Conservation (phyloP, 2,888 invertebrate species). For the Syritta pipiens region DNA sequence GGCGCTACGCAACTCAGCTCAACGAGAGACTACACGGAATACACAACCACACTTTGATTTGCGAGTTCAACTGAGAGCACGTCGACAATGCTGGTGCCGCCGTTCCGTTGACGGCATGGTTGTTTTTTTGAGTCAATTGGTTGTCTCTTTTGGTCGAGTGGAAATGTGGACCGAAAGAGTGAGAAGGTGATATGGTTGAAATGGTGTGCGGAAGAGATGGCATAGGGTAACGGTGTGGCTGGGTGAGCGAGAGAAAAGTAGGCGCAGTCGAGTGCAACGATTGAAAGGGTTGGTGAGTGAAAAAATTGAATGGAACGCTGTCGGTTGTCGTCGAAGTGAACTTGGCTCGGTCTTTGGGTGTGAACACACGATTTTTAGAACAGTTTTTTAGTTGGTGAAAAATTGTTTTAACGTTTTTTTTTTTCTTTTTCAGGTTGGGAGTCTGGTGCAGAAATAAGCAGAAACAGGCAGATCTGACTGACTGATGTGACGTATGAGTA, state of each 20-base stretch:
- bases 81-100: conserved; percentile 27
- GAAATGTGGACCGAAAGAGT: background rate
- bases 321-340: conserved; percentile 41
- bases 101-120: conserved; percentile 31
- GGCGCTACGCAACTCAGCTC: conserved; percentile 51
- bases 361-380: conserved; percentile 46
- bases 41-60: conserved; percentile 59
- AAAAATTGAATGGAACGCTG: conserved; percentile 32
- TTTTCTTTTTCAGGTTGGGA: no score
- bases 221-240: background rate
- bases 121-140: background rate
- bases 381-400: no score
- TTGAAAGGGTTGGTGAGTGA: conserved; percentile 42
- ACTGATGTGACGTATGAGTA: no score
- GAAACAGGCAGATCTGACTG: no score
- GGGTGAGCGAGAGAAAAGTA: conserved; percentile 23
- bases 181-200: conserved; percentile 3
- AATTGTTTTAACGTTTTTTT: conserved; percentile 1
- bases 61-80: conserved; percentile 57
- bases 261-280: conserved; percentile 14
- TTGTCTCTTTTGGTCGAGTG: conserved; percentile 30
- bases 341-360: conserved; percentile 42
- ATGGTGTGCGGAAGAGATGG: conserved; percentile 4
- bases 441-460: no score
- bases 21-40: conserved; percentile 48